Conservation (phyloP, 2,113 vertebrate species). For the Girardinichthys multiradiatus region DNA sequence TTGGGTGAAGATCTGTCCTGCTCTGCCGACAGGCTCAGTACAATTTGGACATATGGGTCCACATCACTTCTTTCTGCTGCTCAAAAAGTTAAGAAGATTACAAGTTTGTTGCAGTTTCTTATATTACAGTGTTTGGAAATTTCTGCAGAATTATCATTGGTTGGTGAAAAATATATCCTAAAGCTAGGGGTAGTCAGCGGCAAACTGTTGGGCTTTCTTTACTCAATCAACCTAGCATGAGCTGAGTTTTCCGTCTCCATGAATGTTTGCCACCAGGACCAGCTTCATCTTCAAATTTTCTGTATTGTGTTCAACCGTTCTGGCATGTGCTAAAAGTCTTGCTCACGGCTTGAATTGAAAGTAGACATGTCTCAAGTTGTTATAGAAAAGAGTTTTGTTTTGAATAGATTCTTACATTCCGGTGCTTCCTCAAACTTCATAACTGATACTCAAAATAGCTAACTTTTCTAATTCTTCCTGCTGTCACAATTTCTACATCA, state of each 20-base stretch:
- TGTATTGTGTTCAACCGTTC: neutral
- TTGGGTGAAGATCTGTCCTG: slow-evolving; percentile 59
- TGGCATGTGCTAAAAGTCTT: neutral
- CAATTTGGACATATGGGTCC: slow-evolving; percentile 38
- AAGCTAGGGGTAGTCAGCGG: neutral
- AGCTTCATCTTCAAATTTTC: no score
- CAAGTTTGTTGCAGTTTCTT: slow-evolving; percentile 1
- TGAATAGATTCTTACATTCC: neutral
- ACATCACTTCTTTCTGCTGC: slow-evolving; percentile 40
- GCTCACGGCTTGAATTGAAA: neutral
- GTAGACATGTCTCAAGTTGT: neutral
- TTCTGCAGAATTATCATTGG: slow-evolving; percentile 6
- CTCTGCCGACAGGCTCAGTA: slow-evolving; percentile 60
- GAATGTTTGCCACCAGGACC: neutral
- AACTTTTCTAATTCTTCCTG: neutral
- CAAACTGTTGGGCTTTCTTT: neutral
- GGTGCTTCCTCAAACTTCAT: neutral
- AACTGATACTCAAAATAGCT: neutral
- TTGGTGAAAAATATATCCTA: neutral
- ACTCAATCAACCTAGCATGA: neutral
- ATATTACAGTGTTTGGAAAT: slow-evolving; percentile 20
- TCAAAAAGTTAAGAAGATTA: slow-evolving; percentile 11
- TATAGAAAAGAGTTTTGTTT: neutral
- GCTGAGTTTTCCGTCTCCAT: neutral
- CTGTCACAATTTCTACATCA: neutral